Evolutionary conservation across 2,888 invertebrate species (phyloP).

Genomic region (Eupithecia subfuscata): DNA sequence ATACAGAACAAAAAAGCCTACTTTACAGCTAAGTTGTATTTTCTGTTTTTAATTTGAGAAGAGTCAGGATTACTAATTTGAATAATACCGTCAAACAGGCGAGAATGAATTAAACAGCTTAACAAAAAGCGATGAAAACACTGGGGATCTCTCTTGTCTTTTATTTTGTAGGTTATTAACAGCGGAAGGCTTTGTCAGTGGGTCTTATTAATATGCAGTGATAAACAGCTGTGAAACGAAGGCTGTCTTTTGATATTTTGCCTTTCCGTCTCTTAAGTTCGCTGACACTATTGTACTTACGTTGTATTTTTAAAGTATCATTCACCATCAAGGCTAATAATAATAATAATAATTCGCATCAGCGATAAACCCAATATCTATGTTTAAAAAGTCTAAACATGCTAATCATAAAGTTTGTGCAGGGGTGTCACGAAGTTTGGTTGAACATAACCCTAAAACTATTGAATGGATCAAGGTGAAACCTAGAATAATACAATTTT

Average conservation of each 20-base stretch:
- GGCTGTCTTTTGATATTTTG: not conserved
- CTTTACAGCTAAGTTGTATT: conserved; percentile 12
- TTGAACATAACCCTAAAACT: too few relatives aligned
- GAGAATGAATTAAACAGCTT: conserved; percentile 30
- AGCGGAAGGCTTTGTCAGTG: conserved; percentile 5
- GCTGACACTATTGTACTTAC: not conserved
- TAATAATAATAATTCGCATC: not conserved
- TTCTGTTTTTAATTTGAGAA: conserved; percentile 28
- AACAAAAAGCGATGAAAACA: conserved; percentile 29
- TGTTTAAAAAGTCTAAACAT: not conserved
- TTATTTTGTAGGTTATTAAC: conserved; percentile 10
- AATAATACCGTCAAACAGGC: conserved; percentile 35
- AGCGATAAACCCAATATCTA: not conserved
- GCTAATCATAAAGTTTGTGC: not conserved
- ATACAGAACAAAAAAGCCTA: conserved; percentile 17
- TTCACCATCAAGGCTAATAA: not conserved
- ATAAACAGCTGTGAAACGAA: not conserved
- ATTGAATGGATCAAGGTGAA: too few relatives aligned
- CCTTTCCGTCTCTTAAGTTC: not conserved
- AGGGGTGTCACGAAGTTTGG: too few relatives aligned
- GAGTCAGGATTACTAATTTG: conserved; percentile 36
- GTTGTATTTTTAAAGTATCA: too few relatives aligned
- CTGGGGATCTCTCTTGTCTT: conserved; percentile 4
- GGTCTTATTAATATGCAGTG: conserved; percentile 8
- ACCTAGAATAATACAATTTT: too few relatives aligned